These are phyloP conservation scores for Tapera naevia DNA, from an alignment of 2,797 vertebrate genomes.

Conservation along the genomic window DNA sequence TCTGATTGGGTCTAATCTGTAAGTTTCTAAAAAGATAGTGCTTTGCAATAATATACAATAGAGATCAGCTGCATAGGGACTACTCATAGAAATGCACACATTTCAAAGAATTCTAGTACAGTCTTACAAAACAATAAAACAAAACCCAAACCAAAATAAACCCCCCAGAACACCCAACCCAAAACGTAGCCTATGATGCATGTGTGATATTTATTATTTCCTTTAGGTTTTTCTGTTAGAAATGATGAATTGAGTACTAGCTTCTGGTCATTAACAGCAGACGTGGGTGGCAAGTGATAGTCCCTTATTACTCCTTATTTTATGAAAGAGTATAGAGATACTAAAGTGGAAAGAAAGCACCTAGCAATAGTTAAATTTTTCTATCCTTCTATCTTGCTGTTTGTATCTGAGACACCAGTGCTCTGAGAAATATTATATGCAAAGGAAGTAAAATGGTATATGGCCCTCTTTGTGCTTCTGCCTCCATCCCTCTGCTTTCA, in stretches of 20 bases:
- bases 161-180: neutral
- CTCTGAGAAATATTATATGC: neutral
- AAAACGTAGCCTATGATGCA: neutral
- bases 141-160: neutral
- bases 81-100: neutral
- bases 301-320: constrained; percentile 36
- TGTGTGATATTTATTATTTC: constrained; percentile 61
- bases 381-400: neutral
- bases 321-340: constrained; percentile 20
- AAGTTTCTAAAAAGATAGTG: constrained; percentile 30
- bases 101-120: constrained; percentile 14
- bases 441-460: neutral
- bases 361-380: constrained; percentile 22
- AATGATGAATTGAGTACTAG: neutral
- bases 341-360: neutral
- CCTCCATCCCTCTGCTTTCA: neutral
- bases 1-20: neutral
- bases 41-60: neutral
- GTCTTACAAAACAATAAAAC: neutral
- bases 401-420: neutral
- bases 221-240: neutral
- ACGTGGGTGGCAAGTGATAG: constrained; percentile 28
- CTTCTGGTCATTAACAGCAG: constrained; percentile 8
- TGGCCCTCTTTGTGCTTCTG: neutral
- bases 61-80: constrained; percentile 2